These are phyloP conservation scores for Muscicapa comitata DNA, from an alignment of 2,797 vertebrate species.

Conservation along the genomic window DNA sequence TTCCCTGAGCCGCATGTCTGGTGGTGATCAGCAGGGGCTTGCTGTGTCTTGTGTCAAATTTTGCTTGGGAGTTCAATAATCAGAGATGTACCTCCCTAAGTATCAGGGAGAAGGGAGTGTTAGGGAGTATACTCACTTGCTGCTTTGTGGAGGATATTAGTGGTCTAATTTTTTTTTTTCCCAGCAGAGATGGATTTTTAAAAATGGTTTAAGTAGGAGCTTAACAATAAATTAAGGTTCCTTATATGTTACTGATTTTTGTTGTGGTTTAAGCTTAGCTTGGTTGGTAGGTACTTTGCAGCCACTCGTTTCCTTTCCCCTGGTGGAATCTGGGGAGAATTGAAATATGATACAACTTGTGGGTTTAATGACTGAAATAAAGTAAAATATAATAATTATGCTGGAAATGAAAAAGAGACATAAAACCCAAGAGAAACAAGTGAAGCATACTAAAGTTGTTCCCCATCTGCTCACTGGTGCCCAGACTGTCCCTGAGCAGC, in stretches of 20 bases:
- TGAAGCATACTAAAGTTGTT: neutral
- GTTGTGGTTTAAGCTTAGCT: neutral
- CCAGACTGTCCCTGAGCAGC: neutral
- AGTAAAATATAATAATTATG: neutral
- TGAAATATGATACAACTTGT: neutral
- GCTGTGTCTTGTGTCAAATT: neutral
- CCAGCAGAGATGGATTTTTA: neutral
- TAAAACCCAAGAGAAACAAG: neutral
- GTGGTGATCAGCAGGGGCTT: neutral
- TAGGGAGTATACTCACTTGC: neutral
- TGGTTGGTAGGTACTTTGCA: neutral
- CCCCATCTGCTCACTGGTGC: neutral
- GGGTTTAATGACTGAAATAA: neutral
- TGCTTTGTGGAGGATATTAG: neutral
- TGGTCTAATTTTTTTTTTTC: neutral
- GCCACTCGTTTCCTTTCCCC: neutral
- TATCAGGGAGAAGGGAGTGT: neutral
- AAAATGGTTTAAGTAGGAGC: neutral
- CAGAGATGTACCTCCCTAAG: neutral
- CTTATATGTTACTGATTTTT: neutral
- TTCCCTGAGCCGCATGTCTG: neutral
- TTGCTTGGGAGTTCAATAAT: neutral
- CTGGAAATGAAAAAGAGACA: neutral
- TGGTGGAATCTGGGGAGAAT: neutral
- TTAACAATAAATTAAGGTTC: neutral